phyloP scores from a whole-genome alignment of 2,888 invertebrate genomes.

The Xanthostigma xanthostigma region DNA sequence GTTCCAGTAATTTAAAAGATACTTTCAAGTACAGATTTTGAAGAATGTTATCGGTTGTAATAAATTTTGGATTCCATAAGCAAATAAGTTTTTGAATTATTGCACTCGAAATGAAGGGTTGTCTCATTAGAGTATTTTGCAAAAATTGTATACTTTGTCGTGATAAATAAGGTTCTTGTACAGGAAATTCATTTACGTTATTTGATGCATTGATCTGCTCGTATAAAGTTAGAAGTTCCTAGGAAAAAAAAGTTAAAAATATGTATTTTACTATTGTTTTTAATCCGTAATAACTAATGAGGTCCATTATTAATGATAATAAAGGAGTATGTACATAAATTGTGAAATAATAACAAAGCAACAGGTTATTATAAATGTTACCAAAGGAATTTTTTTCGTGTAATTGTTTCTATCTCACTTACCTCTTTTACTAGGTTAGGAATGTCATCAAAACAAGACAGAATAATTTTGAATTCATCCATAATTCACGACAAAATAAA shows the following conservation, averaged over 20 bases:
- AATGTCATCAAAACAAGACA: too few relatives aligned
- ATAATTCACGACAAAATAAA: too few relatives aligned
- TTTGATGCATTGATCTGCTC: neutral
- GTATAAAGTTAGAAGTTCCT: neutral
- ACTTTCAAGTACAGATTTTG: constrained; percentile 1
- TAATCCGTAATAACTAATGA: too few relatives aligned
- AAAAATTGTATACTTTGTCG: neutral
- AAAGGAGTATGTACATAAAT: too few relatives aligned
- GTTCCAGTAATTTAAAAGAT: neutral
- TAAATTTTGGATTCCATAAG: constrained; percentile 4
- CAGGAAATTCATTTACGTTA: neutral
- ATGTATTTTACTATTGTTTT: too few relatives aligned
- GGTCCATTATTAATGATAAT: too few relatives aligned
- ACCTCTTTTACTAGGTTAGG: too few relatives aligned
- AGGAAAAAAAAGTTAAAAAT: neutral
- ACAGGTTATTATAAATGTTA: too few relatives aligned
- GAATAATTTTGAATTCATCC: too few relatives aligned
- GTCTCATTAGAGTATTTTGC: neutral
- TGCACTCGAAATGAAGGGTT: neutral
- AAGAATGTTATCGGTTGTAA: neutral
- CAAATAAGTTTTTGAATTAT: constrained; percentile 1
- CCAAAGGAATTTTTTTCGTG: too few relatives aligned
- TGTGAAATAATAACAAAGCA: too few relatives aligned
- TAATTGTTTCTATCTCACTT: too few relatives aligned
- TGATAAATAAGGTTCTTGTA: neutral